These are phyloP conservation scores for Pomacea canaliculata DNA, from an alignment of 2,888 invertebrate species.

Conservation along the genomic window DNA sequence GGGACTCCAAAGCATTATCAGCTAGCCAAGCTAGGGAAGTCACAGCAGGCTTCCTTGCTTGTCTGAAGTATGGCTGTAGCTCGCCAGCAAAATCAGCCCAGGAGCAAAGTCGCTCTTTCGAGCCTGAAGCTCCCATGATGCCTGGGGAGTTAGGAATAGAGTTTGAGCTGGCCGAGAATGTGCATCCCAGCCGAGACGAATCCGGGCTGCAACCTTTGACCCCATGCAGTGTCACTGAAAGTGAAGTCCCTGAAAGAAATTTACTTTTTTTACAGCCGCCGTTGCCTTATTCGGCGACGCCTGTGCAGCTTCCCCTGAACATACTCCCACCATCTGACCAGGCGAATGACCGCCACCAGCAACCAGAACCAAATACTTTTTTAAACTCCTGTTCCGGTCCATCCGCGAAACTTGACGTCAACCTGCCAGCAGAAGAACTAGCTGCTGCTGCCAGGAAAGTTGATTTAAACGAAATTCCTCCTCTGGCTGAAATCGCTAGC, in stretches of 20 bases:
- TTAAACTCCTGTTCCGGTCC: no score
- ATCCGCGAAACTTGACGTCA: no score
- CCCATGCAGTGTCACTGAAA: not conserved
- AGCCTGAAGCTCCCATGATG: not conserved
- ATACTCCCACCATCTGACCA: not conserved
- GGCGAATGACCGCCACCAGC: no score
- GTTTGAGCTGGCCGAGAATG: slow-evolving; percentile 7
- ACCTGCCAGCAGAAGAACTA: no score
- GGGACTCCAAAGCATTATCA: not conserved
- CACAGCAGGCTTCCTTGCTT: not conserved
- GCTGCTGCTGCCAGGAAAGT: no score
- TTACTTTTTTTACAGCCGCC: not conserved
- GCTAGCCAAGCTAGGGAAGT: not conserved
- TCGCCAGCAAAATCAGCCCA: not conserved
- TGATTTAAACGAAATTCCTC: no score
- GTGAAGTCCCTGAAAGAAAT: not conserved
- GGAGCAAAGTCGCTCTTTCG: not conserved
- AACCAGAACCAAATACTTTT: no score
- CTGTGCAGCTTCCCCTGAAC: not conserved
- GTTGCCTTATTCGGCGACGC: not conserved
- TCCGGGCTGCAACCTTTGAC: not conserved
- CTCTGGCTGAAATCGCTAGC: no score
- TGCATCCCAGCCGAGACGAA: not conserved
- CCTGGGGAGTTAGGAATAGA: not conserved
- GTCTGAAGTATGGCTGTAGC: not conserved